phyloP scores from a whole-genome alignment of 2,888 invertebrate genomes.

The Bembecia ichneumoniformis region DNA sequence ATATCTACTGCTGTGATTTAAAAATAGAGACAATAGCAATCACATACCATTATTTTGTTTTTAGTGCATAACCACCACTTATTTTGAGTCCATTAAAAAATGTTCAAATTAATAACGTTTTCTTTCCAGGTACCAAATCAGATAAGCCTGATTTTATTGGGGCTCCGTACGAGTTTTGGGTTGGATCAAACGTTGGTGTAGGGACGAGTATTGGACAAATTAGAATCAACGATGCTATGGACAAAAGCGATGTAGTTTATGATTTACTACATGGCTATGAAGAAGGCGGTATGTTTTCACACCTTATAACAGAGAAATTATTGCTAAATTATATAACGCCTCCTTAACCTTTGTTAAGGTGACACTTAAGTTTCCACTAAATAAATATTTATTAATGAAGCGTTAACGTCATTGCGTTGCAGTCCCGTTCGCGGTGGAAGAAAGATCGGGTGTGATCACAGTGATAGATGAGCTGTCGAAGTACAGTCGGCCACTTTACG shows the following conservation, averaged over 20 bases:
- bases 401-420: slow-evolving; percentile 6
- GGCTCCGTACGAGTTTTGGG: slow-evolving; percentile 92
- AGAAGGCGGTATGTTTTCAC: slow-evolving; percentile 78
- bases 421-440: slow-evolving; percentile 95
- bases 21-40: no score
- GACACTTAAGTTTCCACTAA: no score
- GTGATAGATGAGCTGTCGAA: slow-evolving; percentile 83
- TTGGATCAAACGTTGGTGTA: slow-evolving; percentile 86
- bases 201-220: slow-evolving; percentile 91
- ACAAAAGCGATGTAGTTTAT: slow-evolving; percentile 78
- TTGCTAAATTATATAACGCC: neutral
- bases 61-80: no score
- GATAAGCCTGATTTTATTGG: slow-evolving; percentile 85
- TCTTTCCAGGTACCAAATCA: slow-evolving; percentile 50
- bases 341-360: no score
- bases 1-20: no score
- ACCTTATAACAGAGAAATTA: neutral
- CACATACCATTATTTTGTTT: no score
- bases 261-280: slow-evolving; percentile 87
- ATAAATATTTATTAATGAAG: neutral
- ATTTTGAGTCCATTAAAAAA: no score
- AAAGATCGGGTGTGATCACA: slow-evolving; percentile 88
- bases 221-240: slow-evolving; percentile 79
- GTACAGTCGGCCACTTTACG: slow-evolving; percentile 78
- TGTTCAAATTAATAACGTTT: no score